A percentile compares a stretch with the other conserved stretches of the same genome.
These are phyloP conservation scores for Aphis craccivora DNA, from an alignment of 1,140 invertebrate genomes.

Conservation along the genomic window DNA sequence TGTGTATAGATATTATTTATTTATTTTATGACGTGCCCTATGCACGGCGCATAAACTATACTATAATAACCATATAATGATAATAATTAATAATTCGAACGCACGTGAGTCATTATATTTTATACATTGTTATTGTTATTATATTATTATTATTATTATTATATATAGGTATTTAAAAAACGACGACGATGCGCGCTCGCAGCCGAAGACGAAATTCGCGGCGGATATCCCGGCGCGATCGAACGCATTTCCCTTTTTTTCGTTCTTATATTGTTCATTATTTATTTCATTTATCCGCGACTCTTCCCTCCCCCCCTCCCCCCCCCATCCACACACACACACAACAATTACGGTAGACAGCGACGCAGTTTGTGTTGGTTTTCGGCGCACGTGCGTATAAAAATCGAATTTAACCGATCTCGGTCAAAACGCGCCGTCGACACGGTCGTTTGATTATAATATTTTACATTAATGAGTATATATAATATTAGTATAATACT, in stretches of 20 bases:
- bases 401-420: conserved; percentile 36
- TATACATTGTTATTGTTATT: too few species aligned
- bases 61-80: background rate
- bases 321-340: too few species aligned
- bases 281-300: background rate
- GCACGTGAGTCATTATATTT: background rate
- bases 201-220: background rate
- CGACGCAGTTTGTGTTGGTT: background rate
- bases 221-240: background rate
- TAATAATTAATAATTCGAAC: background rate
- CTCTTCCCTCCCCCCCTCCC: background rate
- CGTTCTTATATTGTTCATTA: background rate
- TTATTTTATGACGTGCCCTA: background rate
- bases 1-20: background rate
- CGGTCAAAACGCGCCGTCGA: background rate
- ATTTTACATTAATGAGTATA: background rate
- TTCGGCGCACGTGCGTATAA: conserved; percentile 13
- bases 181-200: background rate
- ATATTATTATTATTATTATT: background rate
- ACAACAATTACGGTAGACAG: background rate
- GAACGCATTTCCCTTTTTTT: conserved; percentile 39
- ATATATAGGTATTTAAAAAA: background rate
- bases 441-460: background rate
- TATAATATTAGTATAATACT: background rate
- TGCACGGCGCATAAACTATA: background rate